Base-by-base conservation (phyloP, 2,888 invertebrate species). In the Drosophila macrothrix region DNA sequence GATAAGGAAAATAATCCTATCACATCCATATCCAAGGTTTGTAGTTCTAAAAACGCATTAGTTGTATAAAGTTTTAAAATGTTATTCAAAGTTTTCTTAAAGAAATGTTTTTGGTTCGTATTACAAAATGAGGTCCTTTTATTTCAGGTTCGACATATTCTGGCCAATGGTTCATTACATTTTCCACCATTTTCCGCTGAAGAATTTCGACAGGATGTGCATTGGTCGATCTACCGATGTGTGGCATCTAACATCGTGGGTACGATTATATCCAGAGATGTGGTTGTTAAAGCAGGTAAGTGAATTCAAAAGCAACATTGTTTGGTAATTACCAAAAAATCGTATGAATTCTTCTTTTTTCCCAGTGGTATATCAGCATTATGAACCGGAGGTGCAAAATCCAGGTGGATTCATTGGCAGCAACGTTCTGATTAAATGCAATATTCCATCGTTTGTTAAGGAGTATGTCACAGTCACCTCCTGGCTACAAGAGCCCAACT, bases 331-430 rank as follows among this genome's bases (percentile, higher is more conserved):
- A 29, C 4, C 25, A 46, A 25, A 39, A 39, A 28, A 1, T 9
- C 16, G 1, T 7, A 28, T 2, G 14, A 31, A 65, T n/a, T 29
- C 2, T 14, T 16, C 12, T 35, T 37, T 10, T 22, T 28, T 60
- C 91, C 53, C 87, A 94, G 94, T 94, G 88, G 94, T 94, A 75
- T 94, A 94, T 91, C 94, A 94, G 77, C 94, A 94, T 67, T 94
- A 94, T 88, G 94, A 94, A 80, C 94, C 94, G 69, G 94, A 94
- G 93, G 94, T 94, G 62, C 94, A 94, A 92, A 94, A 94, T 92
- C 94, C 94, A 43, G 94, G 94, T 73, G 94, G 94, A 80, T 94
- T 94, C 91, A 92, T 94, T 73, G 94, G 94, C 70, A 94, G 94
- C 90, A 94, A 94, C 90, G 94, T 94, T 62, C 90, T 94, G 73